phyloP scores from a whole-genome alignment of 2,888 invertebrate species.

The Biston betularia region DNA sequence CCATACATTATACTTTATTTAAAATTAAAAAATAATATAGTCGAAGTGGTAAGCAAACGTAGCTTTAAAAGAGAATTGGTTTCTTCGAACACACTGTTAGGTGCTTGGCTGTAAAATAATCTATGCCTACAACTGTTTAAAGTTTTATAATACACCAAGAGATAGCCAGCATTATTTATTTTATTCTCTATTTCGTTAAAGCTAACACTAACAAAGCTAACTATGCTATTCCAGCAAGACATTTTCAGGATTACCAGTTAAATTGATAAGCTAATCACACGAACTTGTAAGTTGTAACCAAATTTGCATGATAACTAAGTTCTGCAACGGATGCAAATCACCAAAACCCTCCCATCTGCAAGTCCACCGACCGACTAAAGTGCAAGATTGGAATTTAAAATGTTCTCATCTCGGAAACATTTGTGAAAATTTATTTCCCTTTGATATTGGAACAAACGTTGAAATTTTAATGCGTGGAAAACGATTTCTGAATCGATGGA shows the following conservation, averaged over 20 bases:
- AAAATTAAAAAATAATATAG: too few species aligned
- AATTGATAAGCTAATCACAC: conserved; percentile 68
- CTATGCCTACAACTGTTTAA: too few species aligned
- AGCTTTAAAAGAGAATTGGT: too few species aligned
- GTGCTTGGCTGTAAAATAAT: too few species aligned
- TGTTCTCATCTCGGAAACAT: conserved; percentile 64
- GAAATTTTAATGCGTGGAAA: conserved; percentile 37
- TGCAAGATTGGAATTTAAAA: conserved; percentile 78
- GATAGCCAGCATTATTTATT: background rate
- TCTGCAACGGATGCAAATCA: conserved; percentile 76
- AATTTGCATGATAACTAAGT: conserved; percentile 54
- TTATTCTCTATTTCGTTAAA: background rate
- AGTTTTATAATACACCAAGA: background rate
- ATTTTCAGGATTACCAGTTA: conserved; percentile 55
- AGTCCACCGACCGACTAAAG: conserved; percentile 67
- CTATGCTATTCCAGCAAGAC: background rate
- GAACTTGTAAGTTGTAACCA: conserved; percentile 68
- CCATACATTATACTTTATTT: too few species aligned
- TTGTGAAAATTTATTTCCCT: conserved; percentile 59
- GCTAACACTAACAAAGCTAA: background rate
- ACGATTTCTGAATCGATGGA: conserved; percentile 30
- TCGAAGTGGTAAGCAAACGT: too few species aligned
- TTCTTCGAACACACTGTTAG: too few species aligned
- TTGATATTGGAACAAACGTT: conserved; percentile 42
- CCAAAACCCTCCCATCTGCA: conserved; percentile 73